phyloP scores from a whole-genome alignment of 2,888 invertebrate genomes.

The Cyaniris semiargus region DNA sequence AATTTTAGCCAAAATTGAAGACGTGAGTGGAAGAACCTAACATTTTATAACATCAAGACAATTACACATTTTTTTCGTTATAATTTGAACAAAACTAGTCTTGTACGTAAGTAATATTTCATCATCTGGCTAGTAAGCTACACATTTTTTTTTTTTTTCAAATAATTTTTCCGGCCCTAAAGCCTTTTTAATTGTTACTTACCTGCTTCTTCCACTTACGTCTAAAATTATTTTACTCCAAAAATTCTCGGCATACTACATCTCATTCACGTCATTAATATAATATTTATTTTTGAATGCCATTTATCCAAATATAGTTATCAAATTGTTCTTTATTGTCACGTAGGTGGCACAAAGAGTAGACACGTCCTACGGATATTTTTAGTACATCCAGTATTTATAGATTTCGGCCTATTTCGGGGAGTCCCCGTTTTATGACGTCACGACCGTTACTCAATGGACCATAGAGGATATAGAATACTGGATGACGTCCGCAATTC shows the following conservation, averaged over 20 bases:
- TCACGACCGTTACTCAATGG: background rate
- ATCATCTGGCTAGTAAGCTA: too few species aligned
- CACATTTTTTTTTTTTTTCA: too few species aligned
- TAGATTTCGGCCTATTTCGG: slow-evolving; percentile 14
- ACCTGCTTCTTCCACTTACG: too few species aligned
- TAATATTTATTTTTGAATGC: background rate
- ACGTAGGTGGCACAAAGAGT: background rate
- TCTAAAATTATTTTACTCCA: too few species aligned
- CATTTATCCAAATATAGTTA: background rate
- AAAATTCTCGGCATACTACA: background rate
- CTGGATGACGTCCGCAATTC: background rate
- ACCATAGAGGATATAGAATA: background rate
- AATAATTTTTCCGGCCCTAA: too few species aligned
- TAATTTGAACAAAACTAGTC: too few species aligned
- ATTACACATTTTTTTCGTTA: too few species aligned
- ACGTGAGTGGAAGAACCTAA: too few species aligned
- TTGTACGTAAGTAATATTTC: too few species aligned
- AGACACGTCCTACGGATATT: background rate
- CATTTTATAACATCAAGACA: too few species aligned
- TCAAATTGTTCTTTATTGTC: background rate
- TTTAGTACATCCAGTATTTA: background rate
- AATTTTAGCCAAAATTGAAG: too few species aligned
- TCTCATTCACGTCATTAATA: background rate
- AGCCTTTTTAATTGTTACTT: too few species aligned
- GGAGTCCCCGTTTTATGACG: background rate